phyloP scores from a whole-genome alignment of 2,797 vertebrate genomes.

The Borostomias antarcticus region DNA sequence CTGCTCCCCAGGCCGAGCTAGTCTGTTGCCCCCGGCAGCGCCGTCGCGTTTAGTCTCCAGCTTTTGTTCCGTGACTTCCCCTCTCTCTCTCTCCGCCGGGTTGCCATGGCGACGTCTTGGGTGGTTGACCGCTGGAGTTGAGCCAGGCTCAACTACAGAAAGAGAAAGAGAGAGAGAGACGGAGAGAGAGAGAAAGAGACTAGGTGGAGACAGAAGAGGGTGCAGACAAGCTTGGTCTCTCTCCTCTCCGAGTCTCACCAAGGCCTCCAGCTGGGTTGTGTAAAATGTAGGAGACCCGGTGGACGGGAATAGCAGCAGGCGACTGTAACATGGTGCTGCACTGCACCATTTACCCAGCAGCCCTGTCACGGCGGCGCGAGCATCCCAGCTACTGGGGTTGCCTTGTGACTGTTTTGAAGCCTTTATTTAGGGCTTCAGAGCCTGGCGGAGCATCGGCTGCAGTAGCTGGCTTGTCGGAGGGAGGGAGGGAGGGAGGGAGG shows the following conservation, averaged over 20 bases:
- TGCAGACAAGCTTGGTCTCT: background rate
- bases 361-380: no score
- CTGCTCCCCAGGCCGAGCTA: slow-evolving; percentile 6
- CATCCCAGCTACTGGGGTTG: no score
- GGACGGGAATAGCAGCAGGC: background rate
- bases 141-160: slow-evolving; percentile 10
- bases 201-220: background rate
- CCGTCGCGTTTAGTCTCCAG: slow-evolving; percentile 50
- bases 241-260: background rate
- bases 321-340: background rate
- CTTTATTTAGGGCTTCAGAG: no score
- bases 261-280: slow-evolving; percentile 23
- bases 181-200: background rate
- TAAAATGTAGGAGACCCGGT: slow-evolving; percentile 26
- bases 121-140: slow-evolving; percentile 16
- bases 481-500: no score
- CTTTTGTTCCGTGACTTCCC: slow-evolving; percentile 65
- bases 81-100: slow-evolving; percentile 26
- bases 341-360: background rate
- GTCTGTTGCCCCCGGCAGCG: slow-evolving; percentile 46
- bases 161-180: no score
- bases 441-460: no score
- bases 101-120: slow-evolving; percentile 47
- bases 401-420: no score
- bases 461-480: no score